These are phyloP conservation scores for Chloropsis hardwickii DNA, from an alignment of 2,113 vertebrate species.

Conservation along the genomic window DNA sequence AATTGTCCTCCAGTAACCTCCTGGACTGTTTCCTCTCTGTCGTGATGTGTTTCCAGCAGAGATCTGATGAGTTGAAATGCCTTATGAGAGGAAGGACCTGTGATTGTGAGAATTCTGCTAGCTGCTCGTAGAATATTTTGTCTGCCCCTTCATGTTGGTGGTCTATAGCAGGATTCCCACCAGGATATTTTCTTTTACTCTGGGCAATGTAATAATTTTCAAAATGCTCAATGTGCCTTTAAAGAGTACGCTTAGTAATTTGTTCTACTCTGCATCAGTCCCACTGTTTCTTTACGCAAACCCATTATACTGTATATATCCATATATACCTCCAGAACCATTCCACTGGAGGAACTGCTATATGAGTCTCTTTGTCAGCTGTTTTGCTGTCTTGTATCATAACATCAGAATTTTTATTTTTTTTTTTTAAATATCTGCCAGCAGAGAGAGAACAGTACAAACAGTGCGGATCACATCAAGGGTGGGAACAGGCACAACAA, in stretches of 20 bases:
- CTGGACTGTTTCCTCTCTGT: neutral
- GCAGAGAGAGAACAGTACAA: neutral
- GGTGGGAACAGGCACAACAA: neutral
- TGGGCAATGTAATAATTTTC: neutral
- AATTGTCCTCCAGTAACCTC: neutral
- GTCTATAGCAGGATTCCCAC: neutral
- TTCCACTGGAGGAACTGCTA: neutral
- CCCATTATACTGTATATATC: neutral
- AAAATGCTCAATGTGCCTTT: neutral
- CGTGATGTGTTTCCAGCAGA: neutral
- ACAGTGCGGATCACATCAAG: neutral
- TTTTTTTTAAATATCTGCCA: neutral
- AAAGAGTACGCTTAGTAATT: neutral
- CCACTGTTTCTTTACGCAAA: neutral
- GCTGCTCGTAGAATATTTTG: neutral
- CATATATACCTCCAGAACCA: neutral
- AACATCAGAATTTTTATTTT: neutral
- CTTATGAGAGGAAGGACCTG: neutral
- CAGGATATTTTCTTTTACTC: neutral
- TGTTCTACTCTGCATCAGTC: neutral
- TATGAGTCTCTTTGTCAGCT: neutral
- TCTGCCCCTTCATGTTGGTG: neutral
- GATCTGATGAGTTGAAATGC: neutral
- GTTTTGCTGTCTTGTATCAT: neutral
- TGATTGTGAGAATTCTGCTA: neutral